phyloP scores from a whole-genome alignment of 2,113 vertebrate species.

The Pachypanchax playfairii region DNA sequence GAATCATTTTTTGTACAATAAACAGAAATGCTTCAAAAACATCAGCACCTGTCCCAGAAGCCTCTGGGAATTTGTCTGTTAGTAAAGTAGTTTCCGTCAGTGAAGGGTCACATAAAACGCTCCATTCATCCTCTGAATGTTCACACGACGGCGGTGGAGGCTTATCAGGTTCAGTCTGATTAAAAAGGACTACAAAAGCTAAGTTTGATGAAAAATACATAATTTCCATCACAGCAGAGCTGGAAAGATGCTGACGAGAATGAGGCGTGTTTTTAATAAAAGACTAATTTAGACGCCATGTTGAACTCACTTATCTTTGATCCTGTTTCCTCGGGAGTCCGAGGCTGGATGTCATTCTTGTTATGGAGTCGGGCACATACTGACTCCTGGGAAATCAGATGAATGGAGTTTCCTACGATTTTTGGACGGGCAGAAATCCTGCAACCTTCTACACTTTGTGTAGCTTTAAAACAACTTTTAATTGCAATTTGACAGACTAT shows the following conservation, averaged over 20 bases:
- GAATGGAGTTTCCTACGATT: conserved; percentile 35
- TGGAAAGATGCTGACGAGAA: background rate
- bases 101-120: no score
- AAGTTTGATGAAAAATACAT: no score
- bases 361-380: conserved; percentile 21
- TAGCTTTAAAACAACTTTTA: conserved; percentile 21
- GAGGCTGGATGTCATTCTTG: conserved; percentile 21
- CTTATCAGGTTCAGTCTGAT: no score
- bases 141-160: no score
- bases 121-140: no score
- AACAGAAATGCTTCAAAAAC: no score
- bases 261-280: conserved; percentile 9
- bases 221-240: no score
- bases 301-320: conserved; percentile 7
- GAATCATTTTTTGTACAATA: no score
- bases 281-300: conserved; percentile 19
- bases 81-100: no score
- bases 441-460: conserved; percentile 6
- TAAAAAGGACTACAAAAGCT: no score
- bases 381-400: conserved; percentile 21
- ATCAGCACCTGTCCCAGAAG: no score
- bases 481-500: conserved; percentile 15
- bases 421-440: conserved; percentile 12
- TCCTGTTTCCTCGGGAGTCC: conserved; percentile 14
- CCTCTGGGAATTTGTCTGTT: no score